phyloP scores from a whole-genome alignment of 2,797 vertebrate species.

The Chaenodraco wilsoni region DNA sequence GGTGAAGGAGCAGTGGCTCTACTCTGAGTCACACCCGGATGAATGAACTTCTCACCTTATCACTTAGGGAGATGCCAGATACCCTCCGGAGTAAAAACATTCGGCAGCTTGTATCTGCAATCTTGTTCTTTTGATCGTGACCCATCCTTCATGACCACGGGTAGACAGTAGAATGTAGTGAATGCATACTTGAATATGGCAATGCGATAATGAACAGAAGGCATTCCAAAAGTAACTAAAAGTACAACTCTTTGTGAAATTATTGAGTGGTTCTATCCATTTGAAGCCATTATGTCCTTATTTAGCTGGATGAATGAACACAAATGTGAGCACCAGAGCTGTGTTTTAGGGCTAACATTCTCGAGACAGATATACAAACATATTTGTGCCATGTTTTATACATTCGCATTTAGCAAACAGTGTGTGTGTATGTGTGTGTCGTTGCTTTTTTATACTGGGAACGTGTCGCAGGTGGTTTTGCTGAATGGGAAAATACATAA shows the following conservation, averaged over 20 bases:
- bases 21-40: too few relatives aligned
- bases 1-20: too few relatives aligned
- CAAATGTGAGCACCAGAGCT: background rate
- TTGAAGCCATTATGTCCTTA: background rate
- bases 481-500: conserved; percentile 64
- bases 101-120: too few relatives aligned
- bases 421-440: conserved; percentile 14
- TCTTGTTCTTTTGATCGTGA: too few relatives aligned
- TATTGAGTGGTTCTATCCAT: too few relatives aligned
- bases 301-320: background rate
- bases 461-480: conserved; percentile 39
- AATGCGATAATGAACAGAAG: background rate
- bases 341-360: background rate
- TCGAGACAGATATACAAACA: background rate
- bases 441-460: conserved; percentile 18
- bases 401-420: conserved; percentile 4
- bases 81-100: too few relatives aligned
- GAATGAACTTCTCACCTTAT: too few relatives aligned
- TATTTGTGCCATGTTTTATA: conserved; percentile 32
- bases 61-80: too few relatives aligned
- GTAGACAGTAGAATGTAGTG: too few relatives aligned
- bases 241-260: background rate
- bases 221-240: background rate
- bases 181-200: background rate
- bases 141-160: too few relatives aligned